phyloP scores from a whole-genome alignment of 2,888 invertebrate species.

The Ectemnius lituratus region DNA sequence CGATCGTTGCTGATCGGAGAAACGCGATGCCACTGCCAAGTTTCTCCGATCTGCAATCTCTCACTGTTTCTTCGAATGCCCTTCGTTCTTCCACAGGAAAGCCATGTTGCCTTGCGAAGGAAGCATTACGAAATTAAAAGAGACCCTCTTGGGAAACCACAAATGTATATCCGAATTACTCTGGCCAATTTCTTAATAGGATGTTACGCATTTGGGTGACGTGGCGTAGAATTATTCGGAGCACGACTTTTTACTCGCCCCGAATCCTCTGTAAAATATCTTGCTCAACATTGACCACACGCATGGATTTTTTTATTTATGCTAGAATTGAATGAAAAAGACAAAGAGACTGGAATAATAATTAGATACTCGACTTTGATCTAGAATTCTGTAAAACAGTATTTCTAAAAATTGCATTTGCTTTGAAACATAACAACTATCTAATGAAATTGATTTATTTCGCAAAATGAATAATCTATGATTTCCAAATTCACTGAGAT shows the following conservation, averaged over 20 bases:
- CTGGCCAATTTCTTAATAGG: slow-evolving; percentile 34
- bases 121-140: not conserved
- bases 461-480: too few relatives aligned
- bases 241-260: not conserved
- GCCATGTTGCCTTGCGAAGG: not conserved
- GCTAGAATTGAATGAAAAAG: not conserved
- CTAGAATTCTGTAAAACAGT: too few relatives aligned
- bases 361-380: too few relatives aligned
- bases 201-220: slow-evolving; percentile 6
- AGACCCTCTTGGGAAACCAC: slow-evolving; percentile 31
- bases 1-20: not conserved
- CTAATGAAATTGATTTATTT: too few relatives aligned
- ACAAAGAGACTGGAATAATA: too few relatives aligned
- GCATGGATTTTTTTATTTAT: not conserved
- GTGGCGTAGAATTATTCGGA: not conserved
- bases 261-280: too few relatives aligned
- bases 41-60: slow-evolving; percentile 4
- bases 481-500: too few relatives aligned
- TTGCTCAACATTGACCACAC: too few relatives aligned
- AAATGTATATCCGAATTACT: slow-evolving; percentile 13
- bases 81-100: not conserved
- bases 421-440: too few relatives aligned
- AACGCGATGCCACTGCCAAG: slow-evolving; percentile 1
- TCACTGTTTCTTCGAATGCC: not conserved
- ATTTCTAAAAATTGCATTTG: too few relatives aligned